Evolutionary conservation across 2,797 vertebrate genomes (phyloP).

Genomic region (Danionella dracula): DNA sequence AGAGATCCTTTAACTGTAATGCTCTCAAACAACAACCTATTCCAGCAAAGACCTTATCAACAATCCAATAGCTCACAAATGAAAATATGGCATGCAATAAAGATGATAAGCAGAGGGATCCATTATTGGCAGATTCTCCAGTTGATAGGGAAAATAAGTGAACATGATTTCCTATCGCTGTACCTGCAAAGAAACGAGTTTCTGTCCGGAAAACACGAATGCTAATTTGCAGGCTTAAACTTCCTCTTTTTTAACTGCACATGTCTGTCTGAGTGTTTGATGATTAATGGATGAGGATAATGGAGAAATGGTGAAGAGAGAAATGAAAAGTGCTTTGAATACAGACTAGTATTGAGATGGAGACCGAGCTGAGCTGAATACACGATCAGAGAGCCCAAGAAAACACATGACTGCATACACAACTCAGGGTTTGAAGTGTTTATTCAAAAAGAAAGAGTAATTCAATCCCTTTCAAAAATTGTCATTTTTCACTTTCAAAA

Average conservation of each 20-base stretch:
- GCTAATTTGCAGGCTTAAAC: conserved; percentile 15
- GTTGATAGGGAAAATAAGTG: conserved; percentile 47
- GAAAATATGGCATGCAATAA: conserved; percentile 59
- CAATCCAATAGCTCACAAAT: conserved; percentile 48
- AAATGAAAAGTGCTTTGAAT: conserved; percentile 17
- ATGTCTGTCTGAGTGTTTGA: conserved; percentile 29
- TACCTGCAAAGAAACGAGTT: not conserved
- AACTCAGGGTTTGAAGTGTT: conserved; percentile 7
- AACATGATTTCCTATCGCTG: conserved; percentile 30
- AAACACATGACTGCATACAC: conserved; percentile 48
- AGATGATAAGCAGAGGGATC: conserved; percentile 32
- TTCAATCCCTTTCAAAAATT: no score
- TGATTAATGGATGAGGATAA: conserved; percentile 46
- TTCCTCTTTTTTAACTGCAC: conserved; percentile 19
- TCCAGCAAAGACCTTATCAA: conserved; percentile 47
- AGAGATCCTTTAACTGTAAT: conserved; percentile 50
- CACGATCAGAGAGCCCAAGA: conserved; percentile 32
- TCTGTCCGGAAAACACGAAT: conserved; percentile 15
- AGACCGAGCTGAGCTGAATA: conserved; percentile 36
- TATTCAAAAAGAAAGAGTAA: no score
- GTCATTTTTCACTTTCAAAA: no score
- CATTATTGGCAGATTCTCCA: conserved; percentile 46
- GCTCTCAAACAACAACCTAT: conserved; percentile 54
- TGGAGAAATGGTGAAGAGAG: conserved; percentile 37
- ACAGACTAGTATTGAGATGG: conserved; percentile 28